These are phyloP conservation scores for Rotaria socialis DNA, from an alignment of 2,888 invertebrate species.

Conservation along the genomic window DNA sequence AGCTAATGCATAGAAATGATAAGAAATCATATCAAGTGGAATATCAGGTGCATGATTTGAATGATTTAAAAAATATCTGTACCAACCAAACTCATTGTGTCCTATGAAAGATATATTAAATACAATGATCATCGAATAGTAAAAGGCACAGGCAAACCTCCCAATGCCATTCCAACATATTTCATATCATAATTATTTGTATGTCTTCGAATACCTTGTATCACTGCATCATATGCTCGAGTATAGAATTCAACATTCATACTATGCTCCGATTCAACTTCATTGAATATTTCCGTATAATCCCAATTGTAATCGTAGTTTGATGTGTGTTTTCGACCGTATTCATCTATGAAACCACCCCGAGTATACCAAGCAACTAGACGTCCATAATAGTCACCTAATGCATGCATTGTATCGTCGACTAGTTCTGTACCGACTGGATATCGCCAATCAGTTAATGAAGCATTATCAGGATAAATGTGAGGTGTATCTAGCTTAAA, in stretches of 20 bases:
- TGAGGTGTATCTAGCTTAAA: background rate
- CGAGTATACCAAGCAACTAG: conserved; percentile 5
- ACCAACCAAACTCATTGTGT: background rate
- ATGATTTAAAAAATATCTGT: background rate
- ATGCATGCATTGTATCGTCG: background rate
- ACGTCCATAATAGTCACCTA: conserved; percentile 27
- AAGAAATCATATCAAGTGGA: background rate
- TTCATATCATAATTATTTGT: background rate
- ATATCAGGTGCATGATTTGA: conserved; percentile 12
- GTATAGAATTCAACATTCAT: background rate
- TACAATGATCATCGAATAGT: too few species aligned
- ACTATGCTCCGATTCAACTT: background rate
- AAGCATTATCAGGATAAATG: background rate
- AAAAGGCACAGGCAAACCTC: background rate
- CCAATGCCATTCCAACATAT: conserved; percentile 1
- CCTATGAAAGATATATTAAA: background rate
- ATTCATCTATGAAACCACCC: conserved; percentile 32
- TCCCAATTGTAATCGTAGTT: background rate
- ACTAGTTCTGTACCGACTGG: background rate
- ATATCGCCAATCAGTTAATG: background rate
- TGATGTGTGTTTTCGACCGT: background rate
- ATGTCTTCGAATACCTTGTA: conserved; percentile 10
- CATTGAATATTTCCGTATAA: background rate
- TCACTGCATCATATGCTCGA: background rate
- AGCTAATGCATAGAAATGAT: background rate